A percentile compares a stretch with the other conserved stretches of the same genome.
These are phyloP conservation scores for Sinotaia quadrata DNA, from an alignment of 2,888 invertebrate species.

Conservation along the genomic window DNA sequence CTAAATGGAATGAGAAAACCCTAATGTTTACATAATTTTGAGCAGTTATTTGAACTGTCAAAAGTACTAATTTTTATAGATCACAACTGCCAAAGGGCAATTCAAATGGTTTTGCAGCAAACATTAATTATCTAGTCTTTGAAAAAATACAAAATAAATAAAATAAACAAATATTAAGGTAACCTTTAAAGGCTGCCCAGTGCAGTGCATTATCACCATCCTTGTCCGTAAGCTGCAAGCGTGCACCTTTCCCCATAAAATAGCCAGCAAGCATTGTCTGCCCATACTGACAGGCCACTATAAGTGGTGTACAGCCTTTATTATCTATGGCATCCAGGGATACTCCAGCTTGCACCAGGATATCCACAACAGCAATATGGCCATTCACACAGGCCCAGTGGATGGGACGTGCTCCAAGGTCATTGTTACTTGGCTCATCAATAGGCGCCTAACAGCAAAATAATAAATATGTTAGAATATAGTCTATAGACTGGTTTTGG, in stretches of 20 bases:
- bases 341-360: slow-evolving; percentile 80
- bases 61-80: too few species aligned
- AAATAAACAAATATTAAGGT: too few species aligned
- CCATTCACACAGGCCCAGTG: slow-evolving; percentile 96
- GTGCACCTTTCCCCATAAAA: slow-evolving; percentile 89
- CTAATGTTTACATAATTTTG: too few species aligned
- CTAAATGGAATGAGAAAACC: too few species aligned
- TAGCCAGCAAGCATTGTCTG: slow-evolving; percentile 91
- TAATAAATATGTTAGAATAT: too few species aligned
- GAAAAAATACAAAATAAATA: too few species aligned
- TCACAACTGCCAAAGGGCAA: too few species aligned
- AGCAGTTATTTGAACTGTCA: too few species aligned
- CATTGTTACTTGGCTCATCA: slow-evolving; percentile 88
- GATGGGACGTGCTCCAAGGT: slow-evolving; percentile 90
- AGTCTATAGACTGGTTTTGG: too few species aligned
- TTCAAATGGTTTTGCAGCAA: too few species aligned
- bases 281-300: slow-evolving; percentile 92
- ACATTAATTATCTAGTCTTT: too few species aligned
- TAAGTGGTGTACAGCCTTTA: slow-evolving; percentile 88
- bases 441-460: slow-evolving; percentile 87
- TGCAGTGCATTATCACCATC: slow-evolving; percentile 94
- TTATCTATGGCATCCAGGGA: slow-evolving; percentile 91
- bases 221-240: slow-evolving; percentile 88
- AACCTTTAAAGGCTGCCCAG: slow-evolving; percentile 93
- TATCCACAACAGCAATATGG: slow-evolving; percentile 89